Evolutionary conservation across 2,113 vertebrate genomes (phyloP).

Genomic region (Sminthopsis crassicaudata): DNA sequence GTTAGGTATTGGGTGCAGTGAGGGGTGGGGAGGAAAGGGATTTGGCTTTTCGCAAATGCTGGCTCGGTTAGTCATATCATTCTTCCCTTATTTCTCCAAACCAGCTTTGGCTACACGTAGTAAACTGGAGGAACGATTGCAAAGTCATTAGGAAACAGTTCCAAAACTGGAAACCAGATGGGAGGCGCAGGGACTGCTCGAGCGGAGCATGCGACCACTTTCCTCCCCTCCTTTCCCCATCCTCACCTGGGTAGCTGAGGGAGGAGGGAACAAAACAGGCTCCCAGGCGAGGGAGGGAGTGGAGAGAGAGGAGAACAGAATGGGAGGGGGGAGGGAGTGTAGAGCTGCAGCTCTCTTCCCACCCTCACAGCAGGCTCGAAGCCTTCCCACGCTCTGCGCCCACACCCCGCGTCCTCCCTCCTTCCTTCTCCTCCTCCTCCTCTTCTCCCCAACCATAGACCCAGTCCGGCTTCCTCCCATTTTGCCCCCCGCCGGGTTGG

Average conservation of each 20-base stretch:
- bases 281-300: slow-evolving; percentile 66
- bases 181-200: background rate
- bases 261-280: slow-evolving; percentile 40
- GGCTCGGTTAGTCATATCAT: background rate
- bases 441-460: background rate
- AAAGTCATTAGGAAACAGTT: background rate
- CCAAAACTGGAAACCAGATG: background rate
- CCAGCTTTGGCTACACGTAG: background rate
- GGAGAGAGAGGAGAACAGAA: background rate
- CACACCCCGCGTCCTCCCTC: background rate
- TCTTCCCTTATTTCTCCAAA: background rate
- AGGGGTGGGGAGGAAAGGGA: background rate
- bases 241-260: background rate
- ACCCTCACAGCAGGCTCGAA: background rate
- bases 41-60: background rate
- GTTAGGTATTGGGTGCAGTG: background rate
- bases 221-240: background rate
- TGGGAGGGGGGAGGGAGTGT: background rate
- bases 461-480: background rate
- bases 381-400: background rate
- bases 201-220: background rate
- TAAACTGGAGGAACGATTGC: background rate
- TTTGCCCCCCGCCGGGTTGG: background rate
- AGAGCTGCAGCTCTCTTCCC: background rate
- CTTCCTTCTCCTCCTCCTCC: background rate